Conservation (phyloP, 2,888 invertebrate species). For the Acanthosepion esculentum region DNA sequence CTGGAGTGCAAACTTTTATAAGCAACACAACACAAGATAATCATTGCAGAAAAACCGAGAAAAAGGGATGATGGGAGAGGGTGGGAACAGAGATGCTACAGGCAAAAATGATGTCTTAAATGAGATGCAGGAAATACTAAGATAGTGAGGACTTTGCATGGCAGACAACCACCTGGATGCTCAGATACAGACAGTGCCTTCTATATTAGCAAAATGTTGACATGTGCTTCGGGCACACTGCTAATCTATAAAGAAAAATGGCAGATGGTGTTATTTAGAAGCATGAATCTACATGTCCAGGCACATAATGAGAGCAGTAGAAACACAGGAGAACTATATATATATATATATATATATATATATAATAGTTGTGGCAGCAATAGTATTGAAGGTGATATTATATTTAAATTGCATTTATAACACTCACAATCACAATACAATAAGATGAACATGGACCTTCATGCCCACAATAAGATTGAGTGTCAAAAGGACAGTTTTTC, state of each 20-base stretch:
- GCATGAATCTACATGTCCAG: not conserved
- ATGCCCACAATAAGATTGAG: no score
- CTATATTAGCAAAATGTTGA: not conserved
- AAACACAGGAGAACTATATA: not conserved
- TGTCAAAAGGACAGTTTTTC: no score
- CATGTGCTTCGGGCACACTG: not conserved
- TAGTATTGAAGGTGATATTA: not conserved
- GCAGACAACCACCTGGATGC: not conserved
- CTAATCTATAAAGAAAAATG: not conserved
- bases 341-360: not conserved
- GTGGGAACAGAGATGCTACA: not conserved
- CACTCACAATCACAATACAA: no score
- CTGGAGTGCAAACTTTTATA: not conserved
- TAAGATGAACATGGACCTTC: no score
- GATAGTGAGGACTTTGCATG: not conserved
- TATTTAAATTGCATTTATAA: no score
- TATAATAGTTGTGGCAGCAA: not conserved
- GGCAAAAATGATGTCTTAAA: constrained; percentile 8
- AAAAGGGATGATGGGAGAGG: not conserved
- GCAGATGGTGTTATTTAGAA: not conserved
- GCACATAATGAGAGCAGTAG: not conserved
- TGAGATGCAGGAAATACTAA: not conserved
- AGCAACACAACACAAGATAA: not conserved
- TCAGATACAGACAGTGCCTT: not conserved
- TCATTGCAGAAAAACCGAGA: not conserved